Conservation (phyloP, 1,140 invertebrate genomes). For the Cotesia typhae region DNA sequence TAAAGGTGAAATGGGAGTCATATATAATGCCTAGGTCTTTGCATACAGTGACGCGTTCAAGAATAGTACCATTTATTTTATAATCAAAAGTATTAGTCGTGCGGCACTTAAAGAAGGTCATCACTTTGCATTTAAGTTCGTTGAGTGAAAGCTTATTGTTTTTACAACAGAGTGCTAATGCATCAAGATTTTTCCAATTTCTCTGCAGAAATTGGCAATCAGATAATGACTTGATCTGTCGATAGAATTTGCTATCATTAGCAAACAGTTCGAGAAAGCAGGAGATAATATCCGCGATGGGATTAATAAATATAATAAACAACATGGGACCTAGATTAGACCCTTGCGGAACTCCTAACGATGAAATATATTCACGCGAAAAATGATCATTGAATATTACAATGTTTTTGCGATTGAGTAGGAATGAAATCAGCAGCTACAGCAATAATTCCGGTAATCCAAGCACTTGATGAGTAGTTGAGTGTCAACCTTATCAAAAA, state of each 20-base stretch:
- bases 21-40: not conserved
- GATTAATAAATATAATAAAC: constrained; percentile 8
- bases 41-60: not conserved
- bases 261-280: not conserved
- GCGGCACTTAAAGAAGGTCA: not conserved
- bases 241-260: not conserved
- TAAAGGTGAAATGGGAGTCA: constrained; percentile 1
- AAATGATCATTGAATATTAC: not conserved
- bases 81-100: not conserved
- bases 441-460: not conserved
- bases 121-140: not conserved
- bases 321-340: constrained; percentile 13
- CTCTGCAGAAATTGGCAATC: not conserved
- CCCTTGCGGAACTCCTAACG: not conserved
- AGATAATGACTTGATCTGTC: not conserved
- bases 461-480: not conserved
- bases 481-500: constrained; percentile 44
- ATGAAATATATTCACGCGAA: not conserved
- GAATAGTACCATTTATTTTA: not conserved
- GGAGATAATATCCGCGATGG: not conserved
- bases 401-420: not conserved
- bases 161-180: not conserved
- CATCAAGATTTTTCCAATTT: not conserved
- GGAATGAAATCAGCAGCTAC: not conserved
- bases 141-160: not conserved